Evolutionary conservation across 2,888 invertebrate genomes (phyloP).

Genomic region (Agriopis leucophaearia): DNA sequence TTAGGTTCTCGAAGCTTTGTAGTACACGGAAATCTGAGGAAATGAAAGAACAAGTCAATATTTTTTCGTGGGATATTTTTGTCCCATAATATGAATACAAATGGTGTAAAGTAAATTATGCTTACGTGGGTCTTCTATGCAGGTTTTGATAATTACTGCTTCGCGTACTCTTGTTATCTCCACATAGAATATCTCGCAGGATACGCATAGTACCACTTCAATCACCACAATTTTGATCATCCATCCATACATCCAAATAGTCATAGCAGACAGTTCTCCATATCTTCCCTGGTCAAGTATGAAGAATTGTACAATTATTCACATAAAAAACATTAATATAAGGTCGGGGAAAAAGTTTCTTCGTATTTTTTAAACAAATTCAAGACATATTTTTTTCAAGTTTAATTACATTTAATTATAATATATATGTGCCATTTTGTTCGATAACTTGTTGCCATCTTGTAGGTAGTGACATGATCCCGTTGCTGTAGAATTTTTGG

Average conservation of each 20-base stretch:
- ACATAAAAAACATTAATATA: background rate
- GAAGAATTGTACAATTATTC: background rate
- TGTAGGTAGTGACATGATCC: too few species aligned
- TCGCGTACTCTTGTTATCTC: conserved; percentile 26
- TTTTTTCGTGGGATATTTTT: too few species aligned
- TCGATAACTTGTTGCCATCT: too few species aligned
- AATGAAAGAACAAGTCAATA: too few species aligned
- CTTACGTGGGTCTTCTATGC: conserved; percentile 5
- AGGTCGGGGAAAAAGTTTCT: too few species aligned
- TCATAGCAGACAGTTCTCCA: background rate
- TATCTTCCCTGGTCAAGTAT: background rate
- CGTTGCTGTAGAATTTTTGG: too few species aligned
- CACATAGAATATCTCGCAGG: conserved; percentile 32
- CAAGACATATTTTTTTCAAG: too few species aligned
- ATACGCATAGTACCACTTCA: conserved; percentile 26
- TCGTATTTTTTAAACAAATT: too few species aligned
- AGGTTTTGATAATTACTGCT: conserved; percentile 5
- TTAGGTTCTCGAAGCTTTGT: conserved; percentile 13
- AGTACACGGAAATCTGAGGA: conserved; percentile 26
- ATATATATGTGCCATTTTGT: too few species aligned
- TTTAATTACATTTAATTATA: too few species aligned
- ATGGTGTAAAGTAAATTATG: background rate
- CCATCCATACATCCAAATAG: conserved; percentile 25
- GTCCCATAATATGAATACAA: background rate
- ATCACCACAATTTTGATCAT: conserved; percentile 31